Percentiles rank a stretch among this genome's conserved stretches.
Evolutionary conservation across 2,888 invertebrate species (phyloP).

Genomic region (Aphrophora alni): DNA sequence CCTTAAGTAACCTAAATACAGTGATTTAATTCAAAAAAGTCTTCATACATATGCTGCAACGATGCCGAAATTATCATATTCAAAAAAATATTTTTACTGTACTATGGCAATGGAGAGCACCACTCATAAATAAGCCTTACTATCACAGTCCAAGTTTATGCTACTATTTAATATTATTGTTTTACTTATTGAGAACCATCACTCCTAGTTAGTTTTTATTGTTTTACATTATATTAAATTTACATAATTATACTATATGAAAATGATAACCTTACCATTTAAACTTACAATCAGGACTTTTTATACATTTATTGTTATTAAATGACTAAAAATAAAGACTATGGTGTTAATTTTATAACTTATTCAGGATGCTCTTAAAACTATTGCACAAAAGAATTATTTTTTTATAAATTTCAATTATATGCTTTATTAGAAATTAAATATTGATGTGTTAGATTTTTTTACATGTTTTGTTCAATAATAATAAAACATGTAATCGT

Average conservation of each 20-base stretch:
- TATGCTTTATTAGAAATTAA: too few relatives aligned
- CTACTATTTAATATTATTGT: background rate
- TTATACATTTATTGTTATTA: too few relatives aligned
- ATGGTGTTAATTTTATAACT: background rate
- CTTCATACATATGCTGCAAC: too few relatives aligned
- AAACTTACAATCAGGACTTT: too few relatives aligned
- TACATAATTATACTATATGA: background rate
- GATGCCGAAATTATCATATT: background rate
- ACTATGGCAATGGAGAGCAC: background rate
- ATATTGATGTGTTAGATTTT: too few relatives aligned
- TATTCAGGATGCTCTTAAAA: background rate
- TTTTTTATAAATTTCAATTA: too few relatives aligned
- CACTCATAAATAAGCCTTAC: background rate
- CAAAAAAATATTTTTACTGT: background rate
- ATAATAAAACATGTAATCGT: too few relatives aligned
- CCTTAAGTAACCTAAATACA: too few relatives aligned
- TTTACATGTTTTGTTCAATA: too few relatives aligned
- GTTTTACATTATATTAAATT: too few relatives aligned
- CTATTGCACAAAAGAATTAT: background rate
- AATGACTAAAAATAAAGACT: too few relatives aligned
- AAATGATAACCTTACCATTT: background rate
- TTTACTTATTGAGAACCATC: background rate
- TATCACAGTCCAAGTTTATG: background rate
- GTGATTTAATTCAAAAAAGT: too few relatives aligned
- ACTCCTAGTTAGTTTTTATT: background rate